These are phyloP conservation scores for Pseudochromis fuscus DNA, from an alignment of 2,797 vertebrate species.

Conservation along the genomic window DNA sequence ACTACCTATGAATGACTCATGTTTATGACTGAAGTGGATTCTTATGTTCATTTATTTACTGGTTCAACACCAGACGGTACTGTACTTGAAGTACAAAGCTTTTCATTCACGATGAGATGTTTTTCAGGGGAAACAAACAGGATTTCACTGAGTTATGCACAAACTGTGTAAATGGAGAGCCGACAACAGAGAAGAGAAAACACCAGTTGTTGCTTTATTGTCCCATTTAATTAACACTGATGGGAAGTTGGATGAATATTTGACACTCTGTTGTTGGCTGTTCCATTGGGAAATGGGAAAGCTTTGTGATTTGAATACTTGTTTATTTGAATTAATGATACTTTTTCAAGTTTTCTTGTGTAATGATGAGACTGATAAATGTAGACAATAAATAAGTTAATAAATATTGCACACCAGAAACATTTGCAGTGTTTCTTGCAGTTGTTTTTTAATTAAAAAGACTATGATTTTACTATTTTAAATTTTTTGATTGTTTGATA, in stretches of 20 bases:
- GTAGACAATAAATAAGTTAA: constrained; percentile 57
- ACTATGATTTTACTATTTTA: no score
- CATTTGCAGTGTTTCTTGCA: not conserved
- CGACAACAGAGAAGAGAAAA: constrained; percentile 15
- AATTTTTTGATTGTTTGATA: no score
- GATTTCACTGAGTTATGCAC: constrained; percentile 37
- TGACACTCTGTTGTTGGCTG: constrained; percentile 23
- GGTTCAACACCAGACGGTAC: constrained; percentile 70
- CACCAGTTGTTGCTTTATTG: constrained; percentile 17
- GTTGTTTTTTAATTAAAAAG: no score
- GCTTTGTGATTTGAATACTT: constrained; percentile 69
- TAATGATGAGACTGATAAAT: constrained; percentile 50
- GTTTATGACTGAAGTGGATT: constrained; percentile 70
- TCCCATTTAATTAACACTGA: not conserved
- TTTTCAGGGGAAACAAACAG: constrained; percentile 40
- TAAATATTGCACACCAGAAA: constrained; percentile 57
- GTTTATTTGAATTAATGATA: constrained; percentile 63
- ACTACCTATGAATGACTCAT: constrained; percentile 77
- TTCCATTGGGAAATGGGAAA: constrained; percentile 58
- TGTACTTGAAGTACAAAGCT: constrained; percentile 78
- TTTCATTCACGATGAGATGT: constrained; percentile 52
- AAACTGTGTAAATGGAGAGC: constrained; percentile 31
- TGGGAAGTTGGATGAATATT: constrained; percentile 5
- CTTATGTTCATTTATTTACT: constrained; percentile 71
- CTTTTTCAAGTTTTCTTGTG: constrained; percentile 70